A percentile compares a stretch with the other conserved stretches of the same genome.
These are phyloP conservation scores for Champsocephalus gunnari DNA, from an alignment of 2,797 vertebrate species.

Conservation along the genomic window DNA sequence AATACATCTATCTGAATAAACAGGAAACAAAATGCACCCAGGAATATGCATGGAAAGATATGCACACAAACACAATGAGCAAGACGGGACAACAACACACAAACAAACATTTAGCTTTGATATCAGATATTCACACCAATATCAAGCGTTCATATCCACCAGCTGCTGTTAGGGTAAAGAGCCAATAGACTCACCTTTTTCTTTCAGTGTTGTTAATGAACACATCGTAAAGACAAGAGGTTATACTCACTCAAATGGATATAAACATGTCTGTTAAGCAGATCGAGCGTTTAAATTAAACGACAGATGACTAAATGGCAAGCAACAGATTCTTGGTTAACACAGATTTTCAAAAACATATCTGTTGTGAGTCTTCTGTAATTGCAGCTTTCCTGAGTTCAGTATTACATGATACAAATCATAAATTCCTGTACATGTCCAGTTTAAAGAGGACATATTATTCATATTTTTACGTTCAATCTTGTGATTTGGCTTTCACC, in stretches of 20 bases:
- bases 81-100: slow-evolving; percentile 22
- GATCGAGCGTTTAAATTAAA: neutral
- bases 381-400: neutral
- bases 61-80: slow-evolving; percentile 22
- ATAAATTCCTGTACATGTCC: neutral
- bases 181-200: neutral
- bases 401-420: neutral
- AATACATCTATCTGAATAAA: slow-evolving; percentile 20
- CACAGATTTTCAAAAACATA: neutral
- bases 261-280: neutral
- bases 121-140: slow-evolving; percentile 25
- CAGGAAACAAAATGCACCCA: slow-evolving; percentile 16
- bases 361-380: too few species aligned
- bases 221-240: neutral
- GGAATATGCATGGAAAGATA: slow-evolving; percentile 27
- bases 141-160: slow-evolving; percentile 1
- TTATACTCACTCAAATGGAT: neutral
- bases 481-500: too few species aligned
- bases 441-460: neutral
- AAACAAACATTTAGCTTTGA: slow-evolving; percentile 42
- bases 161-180: slow-evolving; percentile 6
- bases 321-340: neutral
- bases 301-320: neutral
- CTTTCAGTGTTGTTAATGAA: neutral
- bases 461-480: too few species aligned